Base-by-base conservation (phyloP, 2,797 vertebrate species). In the Ptychadena robeensis region DNA sequence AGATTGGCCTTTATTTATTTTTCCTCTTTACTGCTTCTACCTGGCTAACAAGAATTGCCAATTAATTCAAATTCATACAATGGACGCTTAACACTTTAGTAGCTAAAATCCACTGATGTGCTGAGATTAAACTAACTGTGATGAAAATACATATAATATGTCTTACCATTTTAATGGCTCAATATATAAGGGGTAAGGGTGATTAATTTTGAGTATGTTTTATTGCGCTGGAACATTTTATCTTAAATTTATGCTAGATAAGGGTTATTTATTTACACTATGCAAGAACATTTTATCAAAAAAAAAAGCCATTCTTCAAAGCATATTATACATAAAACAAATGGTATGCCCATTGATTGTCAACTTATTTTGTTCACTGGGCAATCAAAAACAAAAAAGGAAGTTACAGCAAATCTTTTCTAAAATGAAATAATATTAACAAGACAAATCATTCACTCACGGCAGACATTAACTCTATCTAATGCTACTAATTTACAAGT, bases 371-470 rank as follows among this genome's bases (percentile, higher is more conserved):
- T 25, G 25, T 27, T 61, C 10, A 9, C 27, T 28, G 25, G 27
- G 25, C 59, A 66, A 22, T 9, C 63, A 48, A 37, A 65, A 25
- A 48, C 25, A 14, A 63, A 48, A n/a, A n/a, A n/a, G n/a, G n/a
- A n/a, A n/a, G n/a, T 32, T 48, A 64, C 14, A 40, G 32, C 35
- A 68, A 74, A 61, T 34, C 53, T 18, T 44, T 73, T 79, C 25
- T 28, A 28, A 32, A 32, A 64, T 22, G 15, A 53, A 31, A 65
- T 72, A 25, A 63, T n/a, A 18, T 66, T 66, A 48, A 76, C 35
- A 74, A 38, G 28, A 63, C 12, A 66, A 44, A 44, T 77, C 38
- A 48, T 27, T 40, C 63, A 67, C 30, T 70, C 57, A 71, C 12
- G 1, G 15, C 37, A 70, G 66, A 44, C 30, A 34, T 30, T 28